Percentiles rank a stretch among this genome's conserved stretches.
Evolutionary conservation across 2,888 invertebrate species (phyloP).

Genomic region (Orchestes rusci): DNA sequence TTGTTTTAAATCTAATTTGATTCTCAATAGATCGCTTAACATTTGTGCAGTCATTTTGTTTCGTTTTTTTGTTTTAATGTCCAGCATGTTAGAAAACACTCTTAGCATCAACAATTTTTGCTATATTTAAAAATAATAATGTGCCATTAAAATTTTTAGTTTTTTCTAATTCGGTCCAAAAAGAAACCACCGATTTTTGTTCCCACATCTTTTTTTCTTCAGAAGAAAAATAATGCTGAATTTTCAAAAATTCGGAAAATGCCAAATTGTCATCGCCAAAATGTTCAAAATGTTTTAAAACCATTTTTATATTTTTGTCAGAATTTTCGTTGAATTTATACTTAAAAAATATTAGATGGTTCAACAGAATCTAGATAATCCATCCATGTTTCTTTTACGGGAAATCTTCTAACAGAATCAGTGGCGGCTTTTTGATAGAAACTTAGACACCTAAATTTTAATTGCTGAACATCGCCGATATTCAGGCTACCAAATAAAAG

Average conservation of each 20-base stretch:
- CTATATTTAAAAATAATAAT: slow-evolving; percentile 7
- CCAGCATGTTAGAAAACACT: slow-evolving; percentile 8
- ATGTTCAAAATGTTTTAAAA: slow-evolving; percentile 8
- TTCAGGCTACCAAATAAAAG: background rate
- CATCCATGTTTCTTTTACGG: slow-evolving; percentile 7
- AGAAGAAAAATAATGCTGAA: slow-evolving; percentile 5
- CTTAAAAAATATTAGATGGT: slow-evolving; percentile 1
- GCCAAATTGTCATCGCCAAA: slow-evolving; percentile 4
- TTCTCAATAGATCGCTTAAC: slow-evolving; percentile 3
- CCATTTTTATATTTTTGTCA: background rate
- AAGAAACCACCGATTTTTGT: background rate
- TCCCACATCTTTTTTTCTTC: slow-evolving; percentile 2
- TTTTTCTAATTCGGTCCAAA: slow-evolving; percentile 1
- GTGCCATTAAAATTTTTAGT: slow-evolving; percentile 3
- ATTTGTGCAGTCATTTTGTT: slow-evolving; percentile 1
- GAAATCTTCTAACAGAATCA: slow-evolving; percentile 4
- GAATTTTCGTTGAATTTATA: slow-evolving; percentile 1
- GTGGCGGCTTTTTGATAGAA: slow-evolving; percentile 8
- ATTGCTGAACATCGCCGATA: slow-evolving; percentile 2
- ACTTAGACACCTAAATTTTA: slow-evolving; percentile 4
- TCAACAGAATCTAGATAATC: slow-evolving; percentile 5
- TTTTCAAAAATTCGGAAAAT: slow-evolving; percentile 5
- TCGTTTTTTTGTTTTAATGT: slow-evolving; percentile 7
- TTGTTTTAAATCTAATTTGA: slow-evolving; percentile 2
- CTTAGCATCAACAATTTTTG: slow-evolving; percentile 9